Evolutionary conservation across 2,888 invertebrate species (phyloP).

Genomic region (Plebejus argus): DNA sequence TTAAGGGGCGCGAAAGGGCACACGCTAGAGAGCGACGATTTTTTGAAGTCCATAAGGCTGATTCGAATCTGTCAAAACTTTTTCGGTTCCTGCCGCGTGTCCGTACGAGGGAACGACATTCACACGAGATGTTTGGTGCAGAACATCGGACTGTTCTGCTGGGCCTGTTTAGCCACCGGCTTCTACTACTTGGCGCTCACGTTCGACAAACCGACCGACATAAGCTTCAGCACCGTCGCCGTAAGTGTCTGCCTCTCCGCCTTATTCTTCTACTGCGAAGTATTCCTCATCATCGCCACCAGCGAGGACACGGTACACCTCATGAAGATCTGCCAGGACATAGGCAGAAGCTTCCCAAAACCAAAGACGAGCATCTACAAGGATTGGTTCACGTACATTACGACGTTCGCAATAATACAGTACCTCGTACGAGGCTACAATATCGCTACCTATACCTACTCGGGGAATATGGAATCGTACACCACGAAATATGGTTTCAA

Average conservation of each 20-base stretch:
- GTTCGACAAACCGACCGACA: background rate
- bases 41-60: background rate
- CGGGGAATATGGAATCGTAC: background rate
- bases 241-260: background rate
- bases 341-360: background rate
- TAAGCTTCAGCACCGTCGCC: background rate
- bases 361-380: background rate
- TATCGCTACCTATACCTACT: background rate
- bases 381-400: constrained; percentile 6
- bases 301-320: background rate
- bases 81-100: background rate
- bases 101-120: background rate
- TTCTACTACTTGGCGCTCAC: constrained; percentile 7
- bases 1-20: background rate
- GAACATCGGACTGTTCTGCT: background rate
- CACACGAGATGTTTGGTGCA: background rate
- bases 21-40: background rate
- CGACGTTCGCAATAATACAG: background rate
- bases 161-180: background rate
- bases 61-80: constrained; percentile 11
- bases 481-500: background rate
- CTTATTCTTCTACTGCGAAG: background rate
- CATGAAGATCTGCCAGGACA: background rate
- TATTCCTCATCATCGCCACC: background rate
- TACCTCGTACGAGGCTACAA: background rate